Percentiles rank a stretch among this genome's conserved stretches.
Evolutionary conservation across 2,113 vertebrate genomes (phyloP).

Genomic region (Leuciscus idus): DNA sequence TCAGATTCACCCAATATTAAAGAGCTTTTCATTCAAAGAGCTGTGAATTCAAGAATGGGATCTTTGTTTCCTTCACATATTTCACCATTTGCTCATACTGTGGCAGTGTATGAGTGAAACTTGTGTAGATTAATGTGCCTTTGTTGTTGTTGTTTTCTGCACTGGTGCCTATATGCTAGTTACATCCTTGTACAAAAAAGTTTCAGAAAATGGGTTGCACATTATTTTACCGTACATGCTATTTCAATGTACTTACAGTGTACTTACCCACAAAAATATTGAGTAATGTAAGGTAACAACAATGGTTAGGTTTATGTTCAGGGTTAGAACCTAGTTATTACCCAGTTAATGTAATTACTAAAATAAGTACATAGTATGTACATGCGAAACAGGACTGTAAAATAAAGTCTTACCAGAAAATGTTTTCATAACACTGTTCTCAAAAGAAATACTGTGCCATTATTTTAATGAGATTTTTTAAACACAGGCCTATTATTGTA

Average conservation of each 20-base stretch:
- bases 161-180: no score
- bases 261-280: no score
- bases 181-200: background rate
- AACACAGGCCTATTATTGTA: background rate
- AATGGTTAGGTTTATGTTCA: no score
- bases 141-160: background rate
- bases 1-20: background rate
- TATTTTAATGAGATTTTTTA: background rate
- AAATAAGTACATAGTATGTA: no score
- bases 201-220: background rate
- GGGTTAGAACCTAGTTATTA: no score
- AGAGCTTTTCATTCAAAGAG: background rate
- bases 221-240: no score
- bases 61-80: background rate
- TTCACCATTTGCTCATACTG: background rate
- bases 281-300: no score
- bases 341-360: no score
- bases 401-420: background rate
- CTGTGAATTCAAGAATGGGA: background rate
- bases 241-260: no score
- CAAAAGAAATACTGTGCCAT: background rate
- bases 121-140: background rate
- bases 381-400: no score
- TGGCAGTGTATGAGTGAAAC: background rate
- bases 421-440: background rate